Evolutionary conservation across 2,797 vertebrate genomes (phyloP), one percentile per base, ranked within the genome.

Genomic region (Cyprinella venusta): DNA sequence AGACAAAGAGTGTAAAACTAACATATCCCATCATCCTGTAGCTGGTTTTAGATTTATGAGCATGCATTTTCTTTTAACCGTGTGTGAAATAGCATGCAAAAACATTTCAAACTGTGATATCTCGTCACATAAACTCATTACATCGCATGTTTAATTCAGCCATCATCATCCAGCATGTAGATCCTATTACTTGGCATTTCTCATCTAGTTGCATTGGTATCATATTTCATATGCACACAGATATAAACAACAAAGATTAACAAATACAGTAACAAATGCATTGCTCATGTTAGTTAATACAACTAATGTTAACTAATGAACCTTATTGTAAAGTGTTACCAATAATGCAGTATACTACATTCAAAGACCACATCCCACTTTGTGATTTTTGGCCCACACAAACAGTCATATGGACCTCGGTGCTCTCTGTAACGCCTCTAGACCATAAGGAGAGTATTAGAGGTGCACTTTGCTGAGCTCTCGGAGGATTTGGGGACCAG

Each of bases 401-500:
- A 36, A 70, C 40, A 65, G 33, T 52, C 18, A 61, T 7, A 38
- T 42, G 15, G 42, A 76, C 59, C 48, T 30, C 63, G 5, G 61
- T 50, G 26, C 63, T 42, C 67, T 67, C 40, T 7, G 16, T 68
- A 69, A 83, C 24, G 76, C 71, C 74, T 42, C n/a, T 79, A 67
- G 75, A 75, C 79, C 64, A 72, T 52, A 71, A 48, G 42, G 63
- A 42, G 79, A 67, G 85, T 38, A 84, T 88, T 85, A 86, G 67
- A 54, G 59, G 80, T 33, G 82, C 82, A 79, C 79, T 79, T 79
- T 36, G 4, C 79, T 64, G 80, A 84, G 81, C 78, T 84, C 85
- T 71, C 71, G 0, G 65, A 80, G 85, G 85, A 86, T 87, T 87
- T 86, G 84, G 67, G 77, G 79, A 76, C 71, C 82, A 89, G 85